These are phyloP conservation scores for Drosophila kepulauana DNA, from an alignment of 1,140 invertebrate species.

Conservation along the genomic window DNA sequence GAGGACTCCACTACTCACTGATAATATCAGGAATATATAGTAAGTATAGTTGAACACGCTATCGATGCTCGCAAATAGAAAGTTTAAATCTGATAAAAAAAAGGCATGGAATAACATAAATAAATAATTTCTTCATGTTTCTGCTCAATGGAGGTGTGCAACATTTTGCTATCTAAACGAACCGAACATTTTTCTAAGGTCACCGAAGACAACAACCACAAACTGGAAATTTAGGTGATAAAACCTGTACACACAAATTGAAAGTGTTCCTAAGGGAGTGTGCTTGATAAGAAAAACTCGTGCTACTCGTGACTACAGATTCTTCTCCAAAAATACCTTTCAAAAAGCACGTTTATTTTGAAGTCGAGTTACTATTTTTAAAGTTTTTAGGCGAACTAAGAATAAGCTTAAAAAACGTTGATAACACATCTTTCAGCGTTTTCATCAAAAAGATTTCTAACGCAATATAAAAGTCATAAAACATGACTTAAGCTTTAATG, in stretches of 20 bases:
- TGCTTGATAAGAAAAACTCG: background rate
- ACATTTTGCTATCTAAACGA: background rate
- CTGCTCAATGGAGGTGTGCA: background rate
- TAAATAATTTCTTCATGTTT: slow-evolving; percentile 1
- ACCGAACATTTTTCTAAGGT: background rate
- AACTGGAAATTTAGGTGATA: background rate
- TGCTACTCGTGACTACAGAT: background rate
- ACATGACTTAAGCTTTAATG: too few relatives aligned
- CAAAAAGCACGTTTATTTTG: background rate
- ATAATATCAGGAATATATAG: slow-evolving; percentile 46
- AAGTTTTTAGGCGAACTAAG: too few relatives aligned
- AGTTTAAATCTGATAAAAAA: slow-evolving; percentile 17
- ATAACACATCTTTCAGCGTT: too few relatives aligned
- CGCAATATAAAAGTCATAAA: too few relatives aligned
- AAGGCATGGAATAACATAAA: background rate
- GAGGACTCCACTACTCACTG: slow-evolving; percentile 34
- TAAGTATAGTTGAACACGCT: slow-evolving; percentile 41
- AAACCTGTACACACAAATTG: background rate
- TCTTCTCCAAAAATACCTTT: background rate
- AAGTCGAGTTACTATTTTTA: background rate
- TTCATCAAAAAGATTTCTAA: too few relatives aligned
- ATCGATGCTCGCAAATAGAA: slow-evolving; percentile 13
- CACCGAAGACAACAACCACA: background rate
- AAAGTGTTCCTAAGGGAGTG: background rate
- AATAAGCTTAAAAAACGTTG: too few relatives aligned